A percentile compares a stretch with the other conserved stretches of the same genome.
phyloP scores from a whole-genome alignment of 2,888 invertebrate species.

The Dynastes maya region DNA sequence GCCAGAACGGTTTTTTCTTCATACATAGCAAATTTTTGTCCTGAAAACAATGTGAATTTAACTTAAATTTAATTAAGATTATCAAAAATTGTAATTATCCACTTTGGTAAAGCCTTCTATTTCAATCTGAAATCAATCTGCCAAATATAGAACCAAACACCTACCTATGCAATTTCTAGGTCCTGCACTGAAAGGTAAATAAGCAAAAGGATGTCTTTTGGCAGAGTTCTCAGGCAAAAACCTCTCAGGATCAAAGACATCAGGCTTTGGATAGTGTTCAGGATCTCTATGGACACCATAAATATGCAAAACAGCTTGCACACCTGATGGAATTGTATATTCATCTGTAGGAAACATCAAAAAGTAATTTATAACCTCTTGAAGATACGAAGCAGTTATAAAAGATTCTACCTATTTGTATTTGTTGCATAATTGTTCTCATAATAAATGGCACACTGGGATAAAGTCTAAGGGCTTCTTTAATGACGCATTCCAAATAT shows the following conservation, averaged over 20 bases:
- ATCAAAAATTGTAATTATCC: too few species aligned
- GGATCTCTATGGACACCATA: slow-evolving; percentile 37
- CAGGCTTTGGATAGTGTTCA: slow-evolving; percentile 35
- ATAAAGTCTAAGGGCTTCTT: slow-evolving; percentile 62
- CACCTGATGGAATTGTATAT: slow-evolving; percentile 39
- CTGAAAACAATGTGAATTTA: slow-evolving; percentile 44
- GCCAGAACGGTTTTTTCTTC: slow-evolving; percentile 60
- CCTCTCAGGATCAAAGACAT: slow-evolving; percentile 45
- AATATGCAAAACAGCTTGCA: slow-evolving; percentile 37
- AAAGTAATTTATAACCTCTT: neutral
- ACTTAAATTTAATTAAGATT: slow-evolving; percentile 22
- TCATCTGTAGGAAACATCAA: slow-evolving; percentile 52
- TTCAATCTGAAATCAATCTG: neutral
- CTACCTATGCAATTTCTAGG: slow-evolving; percentile 49
- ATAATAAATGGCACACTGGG: slow-evolving; percentile 62
- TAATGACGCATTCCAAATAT: slow-evolving; percentile 62
- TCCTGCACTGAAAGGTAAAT: slow-evolving; percentile 49
- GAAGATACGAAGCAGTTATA: neutral
- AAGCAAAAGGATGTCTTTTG: slow-evolving; percentile 47
- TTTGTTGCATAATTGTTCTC: slow-evolving; percentile 58
- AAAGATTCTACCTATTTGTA: slow-evolving; percentile 57
- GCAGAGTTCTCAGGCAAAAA: slow-evolving; percentile 46
- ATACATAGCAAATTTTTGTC: slow-evolving; percentile 61
- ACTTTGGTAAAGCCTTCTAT: too few species aligned
- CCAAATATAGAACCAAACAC: neutral